Base-by-base conservation (phyloP, 2,888 invertebrate genomes). In the Adela reaumurella region DNA sequence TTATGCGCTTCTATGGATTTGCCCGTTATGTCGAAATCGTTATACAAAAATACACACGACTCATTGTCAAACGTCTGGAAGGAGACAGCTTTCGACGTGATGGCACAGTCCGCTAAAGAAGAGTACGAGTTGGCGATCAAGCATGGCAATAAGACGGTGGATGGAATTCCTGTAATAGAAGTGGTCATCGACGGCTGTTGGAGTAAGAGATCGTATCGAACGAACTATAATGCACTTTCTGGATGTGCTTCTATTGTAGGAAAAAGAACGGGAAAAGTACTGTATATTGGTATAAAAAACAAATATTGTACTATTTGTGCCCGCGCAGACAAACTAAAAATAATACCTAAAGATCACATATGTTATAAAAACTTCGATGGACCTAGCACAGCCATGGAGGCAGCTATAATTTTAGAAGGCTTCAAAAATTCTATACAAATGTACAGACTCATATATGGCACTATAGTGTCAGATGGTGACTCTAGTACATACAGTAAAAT, bases 1-100 rank as follows among this genome's bases (percentile, higher is more conserved):
- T 45, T 49, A 19, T 49, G 48, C 44, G n/a, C 45, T 44, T 45
- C 45, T 44, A 41, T 49, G 49, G 49, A 48, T 48, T 48, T 43
- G 17, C 44, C 48, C n/a, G 18, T 17, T 43, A 17, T 48, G 18
- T 19, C 20, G 28, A 41, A 49, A 46, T 20, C 17, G 17, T 35
- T 29, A 19, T 46, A 46, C 16, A 41, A 16, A 16, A 43, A 17
- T 11, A 28, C 19, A 17, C 46, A 46, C 24, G 28, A 46, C 17
- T n/a, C 14, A 19, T 24, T 46, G 29, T 35, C 35, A n/a, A 35
- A 46, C 17, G 42, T 35, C 17, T 46, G 41, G 46, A 19, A 46
- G 19, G 41, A 42, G 16, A 46, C 42, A 28, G 35, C 46, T 41
- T 24, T 28, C 17, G 46, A 46, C 10, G 19, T 42, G 3, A 46